Conservation (phyloP, 2,113 vertebrate genomes). For the Puntigrus tetrazona region DNA sequence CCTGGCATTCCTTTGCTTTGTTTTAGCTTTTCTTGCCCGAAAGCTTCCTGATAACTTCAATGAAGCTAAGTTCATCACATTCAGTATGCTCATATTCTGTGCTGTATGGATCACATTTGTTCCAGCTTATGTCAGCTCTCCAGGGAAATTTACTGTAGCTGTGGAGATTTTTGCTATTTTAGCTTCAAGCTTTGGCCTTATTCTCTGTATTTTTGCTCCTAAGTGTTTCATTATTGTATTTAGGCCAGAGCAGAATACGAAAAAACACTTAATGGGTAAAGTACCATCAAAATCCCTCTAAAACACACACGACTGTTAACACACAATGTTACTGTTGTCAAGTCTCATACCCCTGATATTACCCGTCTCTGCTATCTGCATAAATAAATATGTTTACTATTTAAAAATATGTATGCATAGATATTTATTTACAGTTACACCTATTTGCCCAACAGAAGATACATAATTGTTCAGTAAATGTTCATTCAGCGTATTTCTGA, state of each 20-base stretch:
- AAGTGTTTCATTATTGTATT: slow-evolving; percentile 74
- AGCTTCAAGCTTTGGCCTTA: slow-evolving; percentile 56
- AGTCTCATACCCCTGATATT: too few relatives aligned
- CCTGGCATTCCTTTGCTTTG: slow-evolving; percentile 60
- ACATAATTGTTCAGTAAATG: too few relatives aligned
- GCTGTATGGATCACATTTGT: not conserved
- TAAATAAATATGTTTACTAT: too few relatives aligned
- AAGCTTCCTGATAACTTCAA: not conserved
- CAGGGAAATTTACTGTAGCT: not conserved
- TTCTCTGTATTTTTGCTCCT: slow-evolving; percentile 72
- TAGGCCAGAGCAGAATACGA: slow-evolving; percentile 54
- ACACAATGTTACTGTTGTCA: too few relatives aligned
- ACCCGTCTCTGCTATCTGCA: too few relatives aligned
- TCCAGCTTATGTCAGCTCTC: not conserved
- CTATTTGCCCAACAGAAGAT: too few relatives aligned
- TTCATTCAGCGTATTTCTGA: too few relatives aligned
- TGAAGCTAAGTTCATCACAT: not conserved
- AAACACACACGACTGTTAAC: not conserved
- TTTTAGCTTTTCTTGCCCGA: not conserved
- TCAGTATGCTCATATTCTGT: not conserved
- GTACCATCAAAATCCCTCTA: not conserved
- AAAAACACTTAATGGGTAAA: slow-evolving; percentile 50
- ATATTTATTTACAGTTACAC: too few relatives aligned
- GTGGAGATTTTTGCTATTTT: not conserved
- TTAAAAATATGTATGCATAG: too few relatives aligned